Base-by-base conservation (phyloP, 2,113 vertebrate species). In the Gopherus flavomarginatus region DNA sequence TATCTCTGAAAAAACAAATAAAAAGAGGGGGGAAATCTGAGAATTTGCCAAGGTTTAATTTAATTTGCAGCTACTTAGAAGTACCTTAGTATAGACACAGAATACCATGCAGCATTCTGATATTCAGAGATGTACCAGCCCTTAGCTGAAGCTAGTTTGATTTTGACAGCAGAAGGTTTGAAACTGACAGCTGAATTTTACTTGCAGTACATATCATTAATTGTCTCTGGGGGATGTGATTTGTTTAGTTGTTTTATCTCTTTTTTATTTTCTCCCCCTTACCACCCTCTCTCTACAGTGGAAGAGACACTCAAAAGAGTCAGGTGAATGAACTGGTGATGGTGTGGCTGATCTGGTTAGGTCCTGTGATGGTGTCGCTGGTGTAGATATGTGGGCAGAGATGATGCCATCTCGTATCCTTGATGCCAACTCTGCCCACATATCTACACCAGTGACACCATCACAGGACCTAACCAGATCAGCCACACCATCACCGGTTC, bases 101-200 rank as follows among this genome's bases (percentile, higher is more conserved):
- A 69, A 10, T 52, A 88, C 84, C 8, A 5, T 22, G 11, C 24
- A 52, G 11, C 5, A 11, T 52, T 35, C 79, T 72, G 44, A 4
- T 9, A 27, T 3, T 52, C 9, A 4, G 69, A 44, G 57, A 91
- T 3, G 5, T 0, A 0, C 0, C 0, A 31, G 24, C 42, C 16
- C 16, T 22, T 21, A 88, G 52, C 10, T 52, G 56, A 16, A 77
- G 72, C 4, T 0, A 0, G 38, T 84, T 49, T 56, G 54, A 10
- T 44, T 78, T 75, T 93, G 89, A 54, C 21, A 86, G 26, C 27
- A 90, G n/a, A 78, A 54, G 49, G 22, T 59, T 89, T 85, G 26
- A 95, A 92, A 54, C 5, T 14, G 11, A 12, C 17, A 0, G 44
- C n/a, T 91, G 49, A 53, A 56, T n/a, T 89, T 27, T 75, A 84